These are phyloP conservation scores for Trachelipus rathkii DNA, from an alignment of 1,140 invertebrate species.

Conservation along the genomic window DNA sequence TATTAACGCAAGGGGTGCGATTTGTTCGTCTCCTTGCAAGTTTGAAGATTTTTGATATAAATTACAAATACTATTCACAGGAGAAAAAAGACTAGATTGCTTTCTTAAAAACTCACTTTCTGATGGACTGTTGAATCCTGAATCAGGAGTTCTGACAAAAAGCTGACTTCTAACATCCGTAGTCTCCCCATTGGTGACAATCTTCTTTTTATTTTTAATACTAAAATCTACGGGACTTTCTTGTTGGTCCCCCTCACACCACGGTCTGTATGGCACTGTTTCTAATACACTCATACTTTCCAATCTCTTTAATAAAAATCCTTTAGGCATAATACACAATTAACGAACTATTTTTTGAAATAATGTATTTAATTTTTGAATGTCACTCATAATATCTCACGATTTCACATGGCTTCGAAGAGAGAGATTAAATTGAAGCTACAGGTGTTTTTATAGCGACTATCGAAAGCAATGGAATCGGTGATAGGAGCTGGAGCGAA, in stretches of 20 bases:
- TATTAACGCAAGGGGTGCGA: conserved; percentile 24
- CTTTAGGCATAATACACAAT: conserved; percentile 45
- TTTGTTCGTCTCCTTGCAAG: conserved; percentile 15
- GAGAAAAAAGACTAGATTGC: background rate
- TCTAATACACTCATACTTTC: conserved; percentile 41
- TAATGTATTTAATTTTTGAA: background rate
- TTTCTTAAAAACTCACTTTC: conserved; percentile 40
- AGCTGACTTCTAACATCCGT: conserved; percentile 10
- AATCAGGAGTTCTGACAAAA: conserved; percentile 42
- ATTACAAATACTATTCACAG: background rate
- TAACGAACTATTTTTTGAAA: background rate
- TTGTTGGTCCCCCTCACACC: conserved; percentile 20
- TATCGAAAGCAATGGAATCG: conserved; percentile 7
- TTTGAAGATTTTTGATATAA: background rate
- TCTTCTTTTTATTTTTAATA: background rate
- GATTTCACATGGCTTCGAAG: conserved; percentile 9
- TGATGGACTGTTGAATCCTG: conserved; percentile 44
- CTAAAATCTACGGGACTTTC: conserved; percentile 30
- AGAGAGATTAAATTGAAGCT: conserved; percentile 17
- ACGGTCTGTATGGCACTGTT: conserved; percentile 36
- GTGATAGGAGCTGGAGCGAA: conserved; percentile 31
- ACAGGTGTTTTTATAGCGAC: background rate
- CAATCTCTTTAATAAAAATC: conserved; percentile 40
- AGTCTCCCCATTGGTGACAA: background rate
- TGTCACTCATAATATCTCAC: background rate